Conservation (phyloP, 1,140 invertebrate genomes). For the Lasioglossum albipes region DNA sequence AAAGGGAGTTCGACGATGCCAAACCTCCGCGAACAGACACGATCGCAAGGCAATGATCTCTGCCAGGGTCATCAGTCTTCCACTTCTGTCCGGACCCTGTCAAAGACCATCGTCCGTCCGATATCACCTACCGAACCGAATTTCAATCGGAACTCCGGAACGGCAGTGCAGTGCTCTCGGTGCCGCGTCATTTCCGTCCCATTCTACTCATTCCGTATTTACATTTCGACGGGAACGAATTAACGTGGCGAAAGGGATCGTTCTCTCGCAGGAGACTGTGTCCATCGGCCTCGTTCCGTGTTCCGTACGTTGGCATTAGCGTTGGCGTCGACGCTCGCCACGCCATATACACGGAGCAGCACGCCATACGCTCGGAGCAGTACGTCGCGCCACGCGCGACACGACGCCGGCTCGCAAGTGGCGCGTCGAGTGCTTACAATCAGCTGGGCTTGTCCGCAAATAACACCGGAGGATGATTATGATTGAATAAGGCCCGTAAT, state of each 20-base stretch:
- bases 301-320: too few species aligned
- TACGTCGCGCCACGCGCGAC: neutral
- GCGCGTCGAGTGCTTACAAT: slow-evolving; percentile 75
- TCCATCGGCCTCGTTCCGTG: neutral
- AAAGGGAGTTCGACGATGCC: too few species aligned
- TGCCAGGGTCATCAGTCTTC: neutral
- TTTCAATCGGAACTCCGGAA: slow-evolving; percentile 1
- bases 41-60: too few species aligned
- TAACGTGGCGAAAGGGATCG: slow-evolving; percentile 37
- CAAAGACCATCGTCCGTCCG: neutral
- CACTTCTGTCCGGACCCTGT: neutral
- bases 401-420: slow-evolving; percentile 32
- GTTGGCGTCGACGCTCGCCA: too few species aligned
- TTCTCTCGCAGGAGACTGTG: slow-evolving; percentile 34
- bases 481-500: slow-evolving; percentile 80
- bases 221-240: slow-evolving; percentile 40
- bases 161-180: neutral
- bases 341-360: too few species aligned
- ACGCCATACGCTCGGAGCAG: too few species aligned
- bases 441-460: slow-evolving; percentile 80
- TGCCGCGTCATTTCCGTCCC: slow-evolving; percentile 16
- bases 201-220: slow-evolving; percentile 31
- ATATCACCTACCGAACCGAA: neutral
- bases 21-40: too few species aligned
- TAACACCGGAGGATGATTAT: slow-evolving; percentile 78